Base-by-base conservation (phyloP, 2,888 invertebrate genomes). In the Eudasyphora cyanicolor region DNA sequence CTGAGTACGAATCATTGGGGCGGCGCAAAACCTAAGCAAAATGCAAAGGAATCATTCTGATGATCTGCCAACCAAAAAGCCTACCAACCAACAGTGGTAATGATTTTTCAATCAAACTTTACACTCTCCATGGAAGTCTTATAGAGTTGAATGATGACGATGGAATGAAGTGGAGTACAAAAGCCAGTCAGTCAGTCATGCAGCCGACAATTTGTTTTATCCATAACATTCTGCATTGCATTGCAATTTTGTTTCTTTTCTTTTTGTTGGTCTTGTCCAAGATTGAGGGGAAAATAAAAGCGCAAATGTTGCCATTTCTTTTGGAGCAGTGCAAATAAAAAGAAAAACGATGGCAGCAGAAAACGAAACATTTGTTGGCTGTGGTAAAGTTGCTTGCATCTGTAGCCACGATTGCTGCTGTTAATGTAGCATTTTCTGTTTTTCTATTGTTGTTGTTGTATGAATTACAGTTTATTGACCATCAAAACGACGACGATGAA, bases 401-500 rank as follows among this genome's bases (percentile, higher is more conserved):
- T n/a, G 45, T n/a, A 6, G 45, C 45, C 12, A n/a, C n/a, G 45
- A 12, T n/a, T 10, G 27, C 45, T 24, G 24, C 27, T 57, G 24
- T 14, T 57, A 24, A 24, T 57, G 12, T 57, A 27, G 27, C 24
- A 5, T 24, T 27, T 24, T 24, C 27, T 27, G 24, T 24, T 24
- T n/a, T n/a, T n/a, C n/a, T n/a, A n/a, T n/a, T n/a, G n/a, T n/a
- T n/a, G n/a, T n/a, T n/a, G n/a, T n/a, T 24, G 27, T 1, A 54
- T 57, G 57, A 57, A 27, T 57, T 27, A 57, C 24, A 57, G 57
- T 57, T 57, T 57, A 57, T 57, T 57, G 57, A 57, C 57, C 57
- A 57, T 57, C 57, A 57, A 54, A 54, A 5, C 24, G 24, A 24
- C 24, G 27, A 21, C 27, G 57, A 57, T 6, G 12, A 45, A 45